Evolutionary conservation across 2,888 invertebrate genomes (phyloP), one percentile per base, ranked within the genome.

Genomic region (Callimorpha dominula): DNA sequence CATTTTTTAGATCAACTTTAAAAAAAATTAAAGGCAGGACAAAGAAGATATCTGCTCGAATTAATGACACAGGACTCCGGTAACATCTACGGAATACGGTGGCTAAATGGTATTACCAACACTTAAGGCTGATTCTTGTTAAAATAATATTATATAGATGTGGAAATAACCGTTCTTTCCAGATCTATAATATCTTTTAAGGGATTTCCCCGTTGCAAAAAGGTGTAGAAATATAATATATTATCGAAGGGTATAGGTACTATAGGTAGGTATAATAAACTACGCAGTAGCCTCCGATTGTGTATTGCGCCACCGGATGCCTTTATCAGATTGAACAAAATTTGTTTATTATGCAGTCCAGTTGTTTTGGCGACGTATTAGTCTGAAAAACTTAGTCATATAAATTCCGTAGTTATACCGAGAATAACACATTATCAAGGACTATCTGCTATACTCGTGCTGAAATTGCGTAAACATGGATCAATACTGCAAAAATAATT

Each of bases 281-380:
- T 74, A 68, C 74, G 74, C 68, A 74, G 57, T 69, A 60, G 52
- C 65, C 31, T 31, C 31, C 17, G 40, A 63, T 62, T 57, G 17
- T 31, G 57, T 12, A 68, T 71, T 74, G 62, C 74, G 71, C 68
- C 74, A 74, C 50, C 17, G 31, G 46, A 67, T 73, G 65, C 40
- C 62, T 49, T 83, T 82, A 84, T 82, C 83, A 71, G 81, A 82
- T 75, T 64, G 69, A 71, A 65, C 49, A 66, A 77, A 72, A 65
- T 69, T 65, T 73, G 72, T 80, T 80, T 80, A 60, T 75, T 65
- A 74, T 65, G 63, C 31, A 67, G 57, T 17, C 42, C 17, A 17
- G 60, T 65, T 74, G 68, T 81, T 76, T 79, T 79, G 77, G 65
- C 68, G 73, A 72, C 66, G 49, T 60, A 40, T 72, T 73, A 60